phyloP scores from a whole-genome alignment of 2,888 invertebrate genomes.

The Ptychoptera albimana region DNA sequence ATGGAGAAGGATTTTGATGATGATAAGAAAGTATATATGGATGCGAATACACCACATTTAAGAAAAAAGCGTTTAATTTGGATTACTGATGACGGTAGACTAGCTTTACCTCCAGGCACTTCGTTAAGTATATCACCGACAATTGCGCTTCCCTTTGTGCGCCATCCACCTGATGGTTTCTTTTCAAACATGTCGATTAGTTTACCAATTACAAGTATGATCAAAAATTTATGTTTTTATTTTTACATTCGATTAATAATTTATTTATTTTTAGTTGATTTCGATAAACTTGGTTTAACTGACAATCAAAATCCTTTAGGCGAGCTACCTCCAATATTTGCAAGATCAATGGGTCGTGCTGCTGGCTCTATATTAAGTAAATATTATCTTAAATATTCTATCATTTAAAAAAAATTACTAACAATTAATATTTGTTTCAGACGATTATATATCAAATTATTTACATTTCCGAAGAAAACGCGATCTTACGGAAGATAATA shows the following conservation, averaged over 20 bases:
- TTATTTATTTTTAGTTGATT: conserved; percentile 47
- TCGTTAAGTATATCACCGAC: conserved; percentile 65
- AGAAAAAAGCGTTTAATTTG: conserved; percentile 69
- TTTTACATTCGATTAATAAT: background rate
- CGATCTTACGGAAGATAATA: conserved; percentile 29
- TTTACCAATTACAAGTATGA: conserved; percentile 70
- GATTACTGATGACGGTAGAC: conserved; percentile 70
- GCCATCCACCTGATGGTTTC: conserved; percentile 75
- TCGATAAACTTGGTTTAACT: conserved; percentile 71
- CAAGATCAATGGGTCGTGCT: conserved; percentile 57
- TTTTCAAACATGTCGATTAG: conserved; percentile 70
- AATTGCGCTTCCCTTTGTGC: conserved; percentile 62
- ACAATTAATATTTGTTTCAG: conserved; percentile 14
- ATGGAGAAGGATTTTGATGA: background rate
- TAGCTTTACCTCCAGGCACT: conserved; percentile 73
- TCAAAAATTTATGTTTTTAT: background rate
- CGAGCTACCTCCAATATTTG: conserved; percentile 57
- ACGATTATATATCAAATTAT: conserved; percentile 57
- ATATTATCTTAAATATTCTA: conserved; percentile 48
- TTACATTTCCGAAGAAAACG: conserved; percentile 42
- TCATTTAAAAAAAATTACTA: conserved; percentile 32
- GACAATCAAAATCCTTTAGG: conserved; percentile 80
- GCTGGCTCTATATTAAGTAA: conserved; percentile 48
- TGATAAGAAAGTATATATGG: background rate
- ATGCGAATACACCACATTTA: conserved; percentile 41